phyloP scores from a whole-genome alignment of 1,140 invertebrate genomes.

The Lucilia cuprina region DNA sequence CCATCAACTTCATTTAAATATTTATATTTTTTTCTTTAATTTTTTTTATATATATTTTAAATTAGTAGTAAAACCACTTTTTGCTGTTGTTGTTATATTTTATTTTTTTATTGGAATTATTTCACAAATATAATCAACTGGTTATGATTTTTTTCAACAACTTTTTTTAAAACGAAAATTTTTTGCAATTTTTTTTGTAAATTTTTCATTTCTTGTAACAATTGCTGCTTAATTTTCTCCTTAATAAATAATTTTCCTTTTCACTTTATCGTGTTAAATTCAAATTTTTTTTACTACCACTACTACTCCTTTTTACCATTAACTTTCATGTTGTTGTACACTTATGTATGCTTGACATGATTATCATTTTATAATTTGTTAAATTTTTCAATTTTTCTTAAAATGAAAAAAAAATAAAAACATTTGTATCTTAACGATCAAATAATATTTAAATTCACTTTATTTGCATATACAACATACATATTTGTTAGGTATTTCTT shows the following conservation, averaged over 20 bases:
- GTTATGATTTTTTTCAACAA: not conserved
- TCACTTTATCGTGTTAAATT: not conserved
- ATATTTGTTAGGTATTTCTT: not conserved
- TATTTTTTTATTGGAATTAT: not conserved
- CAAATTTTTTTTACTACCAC: not conserved
- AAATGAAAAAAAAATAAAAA: too few relatives aligned
- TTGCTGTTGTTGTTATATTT: constrained; percentile 18
- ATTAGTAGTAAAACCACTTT: constrained; percentile 19
- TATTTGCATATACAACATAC: not conserved
- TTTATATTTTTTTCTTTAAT: constrained; percentile 19
- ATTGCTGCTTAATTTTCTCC: not conserved
- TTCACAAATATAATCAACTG: constrained; percentile 2
- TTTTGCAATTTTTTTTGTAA: not conserved
- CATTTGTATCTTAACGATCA: not conserved
- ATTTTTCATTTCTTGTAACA: not conserved
- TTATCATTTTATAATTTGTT: not conserved
- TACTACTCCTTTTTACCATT: not conserved
- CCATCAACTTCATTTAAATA: constrained; percentile 34
- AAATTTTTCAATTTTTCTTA: not conserved
- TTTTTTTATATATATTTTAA: constrained; percentile 13
- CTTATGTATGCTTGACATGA: not conserved
- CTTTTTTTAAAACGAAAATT: not conserved
- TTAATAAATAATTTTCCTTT: not conserved
- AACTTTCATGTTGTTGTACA: not conserved
- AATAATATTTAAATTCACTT: not conserved